Percentiles rank a stretch among this genome's conserved stretches.
Evolutionary conservation across 2,888 invertebrate species (phyloP).

Genomic region (Ichneumoninae sp.): DNA sequence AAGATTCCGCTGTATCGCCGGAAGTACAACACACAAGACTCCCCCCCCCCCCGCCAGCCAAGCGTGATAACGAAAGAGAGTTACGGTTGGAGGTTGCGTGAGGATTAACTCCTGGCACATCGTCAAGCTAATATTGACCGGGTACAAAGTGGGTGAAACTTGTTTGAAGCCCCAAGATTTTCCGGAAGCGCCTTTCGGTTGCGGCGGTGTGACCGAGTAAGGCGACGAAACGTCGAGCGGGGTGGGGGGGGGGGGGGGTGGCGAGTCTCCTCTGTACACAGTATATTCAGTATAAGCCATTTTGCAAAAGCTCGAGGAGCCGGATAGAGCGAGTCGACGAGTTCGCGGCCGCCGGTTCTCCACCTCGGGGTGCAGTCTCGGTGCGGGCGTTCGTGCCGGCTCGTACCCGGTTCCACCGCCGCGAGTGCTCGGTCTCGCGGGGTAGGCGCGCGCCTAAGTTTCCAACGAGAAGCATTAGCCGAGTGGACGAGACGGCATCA

Average conservation of each 20-base stretch:
- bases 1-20: neutral
- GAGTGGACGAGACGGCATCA: slow-evolving; percentile 80
- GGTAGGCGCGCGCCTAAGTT: slow-evolving; percentile 74
- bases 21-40: neutral
- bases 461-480: slow-evolving; percentile 79
- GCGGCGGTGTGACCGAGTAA: slow-evolving; percentile 39
- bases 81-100: slow-evolving; percentile 39
- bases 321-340: neutral
- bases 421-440: slow-evolving; percentile 32
- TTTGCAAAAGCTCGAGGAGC: neutral
- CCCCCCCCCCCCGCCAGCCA: no score
- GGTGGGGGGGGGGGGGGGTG: no score
- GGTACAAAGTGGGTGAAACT: slow-evolving; percentile 59
- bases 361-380: neutral
- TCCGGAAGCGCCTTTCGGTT: slow-evolving; percentile 10
- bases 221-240: neutral
- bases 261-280: neutral
- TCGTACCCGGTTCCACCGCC: neutral
- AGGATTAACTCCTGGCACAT: slow-evolving; percentile 57
- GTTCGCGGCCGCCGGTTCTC: neutral
- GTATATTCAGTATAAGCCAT: neutral
- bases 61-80: slow-evolving; percentile 33
- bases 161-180: slow-evolving; percentile 58
- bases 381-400: slow-evolving; percentile 12
- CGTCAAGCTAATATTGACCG: slow-evolving; percentile 62